Conservation (phyloP, 2,113 vertebrate genomes). For the Pogonocichla stellata region DNA sequence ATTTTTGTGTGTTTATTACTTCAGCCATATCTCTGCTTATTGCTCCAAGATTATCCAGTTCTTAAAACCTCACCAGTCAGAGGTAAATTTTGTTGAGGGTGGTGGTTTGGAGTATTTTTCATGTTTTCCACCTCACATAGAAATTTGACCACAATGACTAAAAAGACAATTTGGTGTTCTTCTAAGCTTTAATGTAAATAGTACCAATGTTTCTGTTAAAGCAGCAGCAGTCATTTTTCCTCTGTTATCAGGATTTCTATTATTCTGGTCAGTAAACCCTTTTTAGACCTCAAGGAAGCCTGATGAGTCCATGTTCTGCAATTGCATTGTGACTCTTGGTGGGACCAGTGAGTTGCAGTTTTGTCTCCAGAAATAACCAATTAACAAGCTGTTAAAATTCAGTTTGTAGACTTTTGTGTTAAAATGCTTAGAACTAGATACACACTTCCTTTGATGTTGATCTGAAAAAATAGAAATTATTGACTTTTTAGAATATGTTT, state of each 20-base stretch:
- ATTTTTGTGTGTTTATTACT: background rate
- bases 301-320: background rate
- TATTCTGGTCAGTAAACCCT: background rate
- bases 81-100: background rate
- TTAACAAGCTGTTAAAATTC: background rate
- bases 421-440: background rate
- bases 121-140: background rate
- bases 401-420: background rate
- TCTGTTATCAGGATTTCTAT: background rate
- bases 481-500: background rate
- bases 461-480: background rate
- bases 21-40: background rate
- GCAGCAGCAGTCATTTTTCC: background rate
- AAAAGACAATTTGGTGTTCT: background rate
- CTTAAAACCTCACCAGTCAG: background rate
- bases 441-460: background rate
- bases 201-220: background rate
- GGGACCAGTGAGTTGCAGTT: background rate
- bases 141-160: background rate
- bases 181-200: background rate
- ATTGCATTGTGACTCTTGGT: background rate
- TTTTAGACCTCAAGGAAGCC: background rate
- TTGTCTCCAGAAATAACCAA: background rate
- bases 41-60: background rate
- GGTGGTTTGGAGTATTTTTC: background rate